Evolutionary conservation across 2,113 vertebrate genomes (phyloP), one percentile per base, ranked within the genome.

Genomic region (Delphinapterus leucas): DNA sequence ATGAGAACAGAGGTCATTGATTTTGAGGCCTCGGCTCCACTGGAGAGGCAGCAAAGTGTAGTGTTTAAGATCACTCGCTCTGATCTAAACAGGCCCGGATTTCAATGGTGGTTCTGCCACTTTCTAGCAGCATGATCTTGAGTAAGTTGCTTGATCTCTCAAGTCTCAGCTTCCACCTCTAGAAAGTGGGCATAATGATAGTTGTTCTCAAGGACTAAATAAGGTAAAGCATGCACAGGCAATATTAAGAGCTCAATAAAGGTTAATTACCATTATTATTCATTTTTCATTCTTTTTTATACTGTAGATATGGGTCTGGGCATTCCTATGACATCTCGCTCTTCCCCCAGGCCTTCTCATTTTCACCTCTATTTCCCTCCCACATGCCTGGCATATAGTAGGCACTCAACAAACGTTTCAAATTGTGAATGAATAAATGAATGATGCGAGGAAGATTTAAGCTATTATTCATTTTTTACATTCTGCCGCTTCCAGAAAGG

Each of bases 401-500:
- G 71, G 36, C 25, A 33, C 44, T 71, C n/a, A 77, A 23, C 25
- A 91, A 96, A 95, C 8, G 20, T 38, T 95, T 77, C 70, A 89
- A 89, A 79, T 17, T 80, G 12, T 71, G 20, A 92, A 87, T 25
- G 68, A 70, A 79, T 87, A 47, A 44, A 8, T 70, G 41, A 96
- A 88, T 47, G 47, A 53, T 17, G 5, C 15, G 36, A 61, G n/a
- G 41, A 87, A 90, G 49, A 93, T 49, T 96, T 65, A 84, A 87
- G 44, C 49, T 80, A 55, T 44, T 90, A 38, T 21, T 70, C 67
- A 28, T 7, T 84, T 96, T 70, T 61, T 77, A 38, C 86, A 65
- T 67, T 65, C 84, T 63, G 33, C 55, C 82, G 17, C 49, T 77
- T 96, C 53, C 74, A 94, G 36, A 85, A 96, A 84, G 63, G 38